Percentiles rank a stretch among this genome's conserved stretches.
Evolutionary conservation across 2,888 invertebrate genomes (phyloP).

Genomic region (Drosophila kanekoi): DNA sequence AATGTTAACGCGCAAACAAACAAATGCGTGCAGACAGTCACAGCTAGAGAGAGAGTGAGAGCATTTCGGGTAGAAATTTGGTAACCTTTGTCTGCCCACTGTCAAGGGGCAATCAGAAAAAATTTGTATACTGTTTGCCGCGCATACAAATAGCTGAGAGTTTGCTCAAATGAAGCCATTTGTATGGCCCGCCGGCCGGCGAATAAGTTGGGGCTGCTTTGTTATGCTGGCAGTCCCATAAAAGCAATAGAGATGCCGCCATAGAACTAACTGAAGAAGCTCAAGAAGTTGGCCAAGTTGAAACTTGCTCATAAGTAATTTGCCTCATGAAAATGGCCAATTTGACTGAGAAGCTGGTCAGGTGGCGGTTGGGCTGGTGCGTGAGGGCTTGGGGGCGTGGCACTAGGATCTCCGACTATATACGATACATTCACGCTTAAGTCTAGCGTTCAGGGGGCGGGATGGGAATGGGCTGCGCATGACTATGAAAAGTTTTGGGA

Average conservation of each 20-base stretch:
- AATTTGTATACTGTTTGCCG: conserved; percentile 61
- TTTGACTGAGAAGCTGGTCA: conserved; percentile 47
- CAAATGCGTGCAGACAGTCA: conserved; percentile 34
- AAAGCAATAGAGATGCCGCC: conserved; percentile 54
- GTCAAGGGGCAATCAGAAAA: conserved; percentile 51
- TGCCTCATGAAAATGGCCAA: conserved; percentile 70
- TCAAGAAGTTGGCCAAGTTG: conserved; percentile 2
- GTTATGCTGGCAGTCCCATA: conserved; percentile 61
- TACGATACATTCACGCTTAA: conserved; percentile 2
- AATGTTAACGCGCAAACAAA: conserved; percentile 57
- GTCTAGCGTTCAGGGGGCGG: not conserved
- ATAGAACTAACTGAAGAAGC: conserved; percentile 17
- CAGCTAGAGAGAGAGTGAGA: not conserved
- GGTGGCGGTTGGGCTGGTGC: conserved; percentile 8
- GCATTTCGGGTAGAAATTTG: conserved; percentile 9
- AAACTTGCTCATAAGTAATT: conserved; percentile 65
- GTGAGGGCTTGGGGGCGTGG: not conserved
- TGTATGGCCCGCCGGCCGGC: conserved; percentile 60
- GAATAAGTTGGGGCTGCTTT: conserved; percentile 35
- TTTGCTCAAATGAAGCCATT: conserved; percentile 71
- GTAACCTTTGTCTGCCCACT: conserved; percentile 42
- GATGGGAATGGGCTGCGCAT: not conserved
- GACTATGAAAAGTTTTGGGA: conserved; percentile 33
- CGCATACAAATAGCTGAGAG: conserved; percentile 68
- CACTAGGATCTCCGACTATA: not conserved